Percentiles rank a stretch among this genome's conserved stretches.
These are phyloP conservation scores for Lottia gigantea DNA, from an alignment of 2,888 invertebrate genomes.

Conservation along the genomic window DNA sequence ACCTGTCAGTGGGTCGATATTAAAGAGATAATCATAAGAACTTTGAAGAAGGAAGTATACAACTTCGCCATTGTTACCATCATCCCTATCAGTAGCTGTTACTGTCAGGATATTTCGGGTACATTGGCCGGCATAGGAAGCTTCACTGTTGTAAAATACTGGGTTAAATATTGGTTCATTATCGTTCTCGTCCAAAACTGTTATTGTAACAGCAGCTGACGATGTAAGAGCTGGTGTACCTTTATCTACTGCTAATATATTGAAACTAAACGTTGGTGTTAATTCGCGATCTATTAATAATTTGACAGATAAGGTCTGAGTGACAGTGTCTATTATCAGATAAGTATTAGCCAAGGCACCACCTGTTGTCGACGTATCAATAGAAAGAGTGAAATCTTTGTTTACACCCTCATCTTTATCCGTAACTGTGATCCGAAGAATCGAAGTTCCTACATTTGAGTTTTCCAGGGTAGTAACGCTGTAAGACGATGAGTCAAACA, in stretches of 20 bases:
- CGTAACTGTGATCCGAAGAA: conserved; percentile 40
- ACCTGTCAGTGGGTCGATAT: conserved; percentile 40
- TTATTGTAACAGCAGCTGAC: conserved; percentile 75
- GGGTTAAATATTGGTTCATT: conserved; percentile 48
- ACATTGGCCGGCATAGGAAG: conserved; percentile 49
- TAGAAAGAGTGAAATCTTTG: conserved; percentile 43
- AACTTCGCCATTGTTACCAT: conserved; percentile 46
- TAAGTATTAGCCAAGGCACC: conserved; percentile 38
- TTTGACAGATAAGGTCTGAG: conserved; percentile 40
- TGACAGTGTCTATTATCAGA: conserved; percentile 36
- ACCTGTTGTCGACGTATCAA: conserved; percentile 37
- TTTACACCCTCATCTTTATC: conserved; percentile 50
- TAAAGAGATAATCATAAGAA: conserved; percentile 42
- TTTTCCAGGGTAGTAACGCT: conserved; percentile 44
- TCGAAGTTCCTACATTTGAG: conserved; percentile 36
- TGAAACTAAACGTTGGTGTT: conserved; percentile 37
- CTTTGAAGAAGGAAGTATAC: conserved; percentile 38
- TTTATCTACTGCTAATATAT: conserved; percentile 86
- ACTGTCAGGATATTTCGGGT: conserved; percentile 41
- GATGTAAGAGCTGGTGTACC: conserved; percentile 88
- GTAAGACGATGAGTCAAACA: conserved; percentile 39
- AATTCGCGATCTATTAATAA: conserved; percentile 49
- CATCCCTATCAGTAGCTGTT: conserved; percentile 55
- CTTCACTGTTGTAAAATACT: conserved; percentile 50
- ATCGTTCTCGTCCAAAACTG: conserved; percentile 50